Base-by-base conservation (phyloP, 2,888 invertebrate species). In the Julus scanicus region DNA sequence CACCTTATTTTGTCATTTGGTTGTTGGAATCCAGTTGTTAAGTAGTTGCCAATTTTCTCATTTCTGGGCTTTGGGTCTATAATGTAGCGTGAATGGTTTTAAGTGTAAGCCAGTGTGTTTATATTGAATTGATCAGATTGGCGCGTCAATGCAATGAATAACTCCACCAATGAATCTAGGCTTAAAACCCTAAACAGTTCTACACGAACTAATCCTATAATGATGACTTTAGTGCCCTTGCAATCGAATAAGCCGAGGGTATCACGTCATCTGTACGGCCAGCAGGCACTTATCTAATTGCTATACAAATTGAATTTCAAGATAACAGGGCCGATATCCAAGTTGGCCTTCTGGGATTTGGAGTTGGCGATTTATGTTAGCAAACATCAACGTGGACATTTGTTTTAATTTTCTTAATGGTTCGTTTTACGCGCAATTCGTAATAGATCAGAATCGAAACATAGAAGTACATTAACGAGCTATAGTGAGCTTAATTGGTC, bases 241-340 rank as follows among this genome's bases (percentile, higher is more conserved):
- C 71, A 71, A 71, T 71, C 80, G 29, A 80, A 80, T 80, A 80
- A 80, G 37, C 37, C 37, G 0, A 80, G 20, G 20, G 80, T 80
- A 20, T 37, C 37, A 80, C 80, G 53, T 80, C 80, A 20, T 80
- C 29, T 71, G 71, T 8, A 29, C 80, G 3, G 15, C 80, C 9
- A 80, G 11, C 80, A 37, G 37, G 80, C 80, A 80, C 80, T 80
- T 80, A 80, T 80, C 80, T 80, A 80, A 80, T 80, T 80, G 80
- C 37, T 37, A 80, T 37, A 80, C 37, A 80, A 80, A 80, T 37
- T 80, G 13, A 80, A 80, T 80, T 80, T 80, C 80, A 80, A 80
- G 80, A 80, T 80, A 37, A 80, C 80, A 29, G 37, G 13, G 13
- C 37, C 29, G 13, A 37, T 71, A 71, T 80, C 80, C 13, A 80